Conservation (phyloP, 2,113 vertebrate genomes). For the Isurus oxyrinchus region DNA sequence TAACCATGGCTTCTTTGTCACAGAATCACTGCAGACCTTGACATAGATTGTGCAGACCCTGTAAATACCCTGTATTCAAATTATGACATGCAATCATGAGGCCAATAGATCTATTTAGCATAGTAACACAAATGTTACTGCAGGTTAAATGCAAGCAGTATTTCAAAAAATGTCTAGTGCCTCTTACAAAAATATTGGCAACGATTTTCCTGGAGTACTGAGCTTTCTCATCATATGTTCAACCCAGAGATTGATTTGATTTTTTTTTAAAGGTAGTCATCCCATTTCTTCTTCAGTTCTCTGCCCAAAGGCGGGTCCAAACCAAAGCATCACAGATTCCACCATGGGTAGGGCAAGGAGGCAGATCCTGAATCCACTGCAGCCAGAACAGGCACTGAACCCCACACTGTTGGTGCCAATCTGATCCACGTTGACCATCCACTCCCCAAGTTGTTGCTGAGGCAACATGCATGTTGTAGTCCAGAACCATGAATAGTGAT, state of each 20-base stretch:
- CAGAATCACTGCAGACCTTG: constrained; percentile 9
- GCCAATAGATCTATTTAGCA: not conserved
- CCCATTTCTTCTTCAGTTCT: not conserved
- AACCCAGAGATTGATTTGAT: not conserved
- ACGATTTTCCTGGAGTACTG: not conserved
- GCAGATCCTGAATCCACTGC: too few relatives aligned
- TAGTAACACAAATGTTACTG: not conserved
- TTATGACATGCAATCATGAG: not conserved
- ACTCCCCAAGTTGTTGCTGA: too few relatives aligned
- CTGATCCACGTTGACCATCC: too few relatives aligned
- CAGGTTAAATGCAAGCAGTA: not conserved
- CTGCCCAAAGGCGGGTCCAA: too few relatives aligned
- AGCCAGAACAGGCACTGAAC: too few relatives aligned
- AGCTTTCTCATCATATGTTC: not conserved
- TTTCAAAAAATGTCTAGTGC: not conserved
- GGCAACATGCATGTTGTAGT: too few relatives aligned
- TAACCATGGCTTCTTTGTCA: constrained; percentile 7
- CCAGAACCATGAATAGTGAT: too few relatives aligned
- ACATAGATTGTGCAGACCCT: not conserved
- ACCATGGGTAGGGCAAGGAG: too few relatives aligned
- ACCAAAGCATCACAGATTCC: too few relatives aligned
- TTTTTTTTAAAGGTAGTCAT: not conserved
- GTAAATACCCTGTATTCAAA: not conserved
- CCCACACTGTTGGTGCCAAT: too few relatives aligned
- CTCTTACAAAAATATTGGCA: not conserved